Base-by-base conservation (phyloP, 1,140 invertebrate genomes). In the Drosophila varians region DNA sequence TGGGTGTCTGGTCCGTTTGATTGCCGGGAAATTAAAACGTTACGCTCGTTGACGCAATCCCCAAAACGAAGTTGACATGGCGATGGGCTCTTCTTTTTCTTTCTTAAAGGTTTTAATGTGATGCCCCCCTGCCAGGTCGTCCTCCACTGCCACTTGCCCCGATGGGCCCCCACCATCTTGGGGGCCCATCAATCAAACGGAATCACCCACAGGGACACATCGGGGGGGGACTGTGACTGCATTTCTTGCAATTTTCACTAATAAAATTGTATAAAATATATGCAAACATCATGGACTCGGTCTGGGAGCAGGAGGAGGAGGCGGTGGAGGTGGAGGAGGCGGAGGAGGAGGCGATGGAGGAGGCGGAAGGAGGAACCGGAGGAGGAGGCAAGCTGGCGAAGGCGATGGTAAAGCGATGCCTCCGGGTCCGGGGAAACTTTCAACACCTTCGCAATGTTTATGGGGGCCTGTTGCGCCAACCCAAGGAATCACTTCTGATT, bases 21-120 rank as follows among this genome's bases (percentile, higher is more conserved):
- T 87, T 87, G 82, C 82, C 83, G 61, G 74, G 82, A 87, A 87
- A 87, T 87, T 87, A 87, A 87, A 87, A 87, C 82, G 82, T 87
- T 87, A 87, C 82, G 82, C 83, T 87, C 60, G 70, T 75, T 80
- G 76, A 79, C 70, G 76, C 76, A 79, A 79, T 74, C 62, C 76
- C 64, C 49, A 78, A 87, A 86, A 69, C 64, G 69, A 87, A 74
- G 55, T 88, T 88, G 82, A 86, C 82, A 86, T 87, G 68, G 56
- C 68, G 57, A 46, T 70, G 43, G 51, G 9, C 58, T 79, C 60
- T 80, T n/a, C n/a, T n/a, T n/a, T n/a, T n/a, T n/a, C n/a, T n/a
- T n/a, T n/a, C n/a, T n/a, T n/a, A n/a, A n/a, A 68, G 51, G 9
- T 62, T 79, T 64, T 80, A 68, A 75, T 70, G 56, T 58, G 64